Percentiles rank a stretch among this genome's conserved stretches.
phyloP scores from a whole-genome alignment of 2,888 invertebrate species.

The Leptura quadrifasciata region DNA sequence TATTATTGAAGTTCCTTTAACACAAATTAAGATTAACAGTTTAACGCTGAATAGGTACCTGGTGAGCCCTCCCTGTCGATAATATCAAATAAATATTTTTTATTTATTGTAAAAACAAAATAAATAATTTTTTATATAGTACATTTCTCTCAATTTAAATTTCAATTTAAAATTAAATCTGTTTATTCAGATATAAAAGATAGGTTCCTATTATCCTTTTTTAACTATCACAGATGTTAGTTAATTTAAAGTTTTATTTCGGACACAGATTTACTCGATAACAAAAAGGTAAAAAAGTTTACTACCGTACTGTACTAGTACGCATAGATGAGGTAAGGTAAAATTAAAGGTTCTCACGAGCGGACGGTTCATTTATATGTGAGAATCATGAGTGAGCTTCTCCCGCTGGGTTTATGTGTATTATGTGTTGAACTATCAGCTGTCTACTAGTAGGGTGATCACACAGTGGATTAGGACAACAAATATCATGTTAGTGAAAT shows the following conservation, averaged over 20 bases:
- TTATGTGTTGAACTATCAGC: constrained; percentile 12
- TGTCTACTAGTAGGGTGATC: neutral
- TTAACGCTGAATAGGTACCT: too few species aligned
- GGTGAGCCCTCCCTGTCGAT: too few species aligned
- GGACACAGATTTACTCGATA: neutral
- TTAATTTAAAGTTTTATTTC: neutral
- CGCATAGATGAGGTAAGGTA: neutral
- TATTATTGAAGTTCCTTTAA: too few species aligned
- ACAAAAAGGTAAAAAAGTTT: neutral
- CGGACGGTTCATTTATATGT: constrained; percentile 5
- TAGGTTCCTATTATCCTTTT: too few species aligned
- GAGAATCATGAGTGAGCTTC: constrained; percentile 17
- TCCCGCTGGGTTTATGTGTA: constrained; percentile 12
- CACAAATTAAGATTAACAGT: too few species aligned
- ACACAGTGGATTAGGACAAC: neutral
- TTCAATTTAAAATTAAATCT: too few species aligned
- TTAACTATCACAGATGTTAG: neutral
- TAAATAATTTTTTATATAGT: too few species aligned
- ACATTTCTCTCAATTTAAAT: too few species aligned
- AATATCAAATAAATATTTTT: too few species aligned
- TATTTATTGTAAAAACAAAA: too few species aligned
- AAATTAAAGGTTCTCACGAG: constrained; percentile 14
- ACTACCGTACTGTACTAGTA: neutral
- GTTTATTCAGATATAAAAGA: too few species aligned
- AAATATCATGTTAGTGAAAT: neutral